These are phyloP conservation scores for Tachina grossa DNA, from an alignment of 2,888 invertebrate genomes.

Conservation along the genomic window DNA sequence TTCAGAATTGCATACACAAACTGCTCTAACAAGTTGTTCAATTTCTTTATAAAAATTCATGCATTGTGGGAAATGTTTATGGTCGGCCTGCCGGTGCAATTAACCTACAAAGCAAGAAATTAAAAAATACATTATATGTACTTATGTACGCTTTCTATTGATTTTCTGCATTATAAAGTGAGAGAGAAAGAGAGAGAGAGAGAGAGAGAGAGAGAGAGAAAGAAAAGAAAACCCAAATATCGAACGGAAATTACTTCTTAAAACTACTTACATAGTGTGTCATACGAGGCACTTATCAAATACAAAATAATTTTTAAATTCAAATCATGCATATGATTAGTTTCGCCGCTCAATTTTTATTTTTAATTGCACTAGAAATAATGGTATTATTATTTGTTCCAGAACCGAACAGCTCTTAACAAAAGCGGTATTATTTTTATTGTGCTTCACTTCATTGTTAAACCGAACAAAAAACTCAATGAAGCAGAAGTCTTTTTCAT, in stretches of 20 bases:
- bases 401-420: slow-evolving; percentile 14
- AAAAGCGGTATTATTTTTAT: slow-evolving; percentile 39
- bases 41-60: too few species aligned
- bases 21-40: too few species aligned
- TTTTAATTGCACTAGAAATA: neutral
- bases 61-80: too few species aligned
- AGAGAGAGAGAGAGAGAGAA: too few species aligned
- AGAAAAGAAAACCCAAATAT: neutral
- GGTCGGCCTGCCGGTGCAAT: too few species aligned
- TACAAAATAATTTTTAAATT: slow-evolving; percentile 3
- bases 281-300: neutral
- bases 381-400: neutral
- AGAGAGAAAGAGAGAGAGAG: too few species aligned
- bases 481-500: slow-evolving; percentile 60
- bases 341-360: slow-evolving; percentile 22
- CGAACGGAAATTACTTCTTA: slow-evolving; percentile 19
- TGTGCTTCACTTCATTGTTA: slow-evolving; percentile 31
- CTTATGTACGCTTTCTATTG: too few species aligned
- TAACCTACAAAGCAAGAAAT: too few species aligned
- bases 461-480: slow-evolving; percentile 40
- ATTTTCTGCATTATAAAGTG: too few species aligned
- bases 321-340: slow-evolving; percentile 45
- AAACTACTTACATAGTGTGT: neutral
- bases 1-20: too few species aligned
- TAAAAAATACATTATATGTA: too few species aligned